Base-by-base conservation (phyloP, 1,140 invertebrate genomes). In the Papilio dardanus region DNA sequence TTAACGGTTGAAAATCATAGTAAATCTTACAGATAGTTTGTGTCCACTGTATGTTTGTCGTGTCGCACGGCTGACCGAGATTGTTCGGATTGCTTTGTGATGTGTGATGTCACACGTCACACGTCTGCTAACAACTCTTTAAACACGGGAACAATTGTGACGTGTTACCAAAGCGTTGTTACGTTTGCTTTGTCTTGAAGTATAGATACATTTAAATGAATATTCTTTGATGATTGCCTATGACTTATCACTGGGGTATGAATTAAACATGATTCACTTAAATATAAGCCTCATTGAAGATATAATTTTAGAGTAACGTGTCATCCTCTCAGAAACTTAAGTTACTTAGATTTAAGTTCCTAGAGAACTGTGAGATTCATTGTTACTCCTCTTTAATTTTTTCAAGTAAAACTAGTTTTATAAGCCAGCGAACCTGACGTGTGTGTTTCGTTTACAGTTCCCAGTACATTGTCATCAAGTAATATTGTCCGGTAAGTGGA, bases 1-100 rank as follows among this genome's bases (percentile, higher is more conserved):
- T 19, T 46, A 46, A 46, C 16, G 14, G 40, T 42, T 37, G 16
- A 46, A 46, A 46, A 46, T 19, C 42, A 19, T 7, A 46, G 16
- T n/a, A 19, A 46, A 46, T 12, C 40, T 16, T 16, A 46, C 16
- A n/a, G 16, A 46, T 46, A 46, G 42, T 46, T 46, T 46, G n/a
- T 46, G 42, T 46, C 42, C n/a, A 46, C 19, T 46, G 16, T 19
- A 16, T 19, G 42, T 46, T 46, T 46, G 42, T 46, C n/a, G n/a
- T 46, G n/a, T 46, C 42, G n/a, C 42, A 46, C n/a, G 16, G 42
- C n/a, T 46, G 42, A 46, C 42, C 42, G 42, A 46, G 42, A 46
- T 6, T n/a, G 35, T 16, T 14, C 16, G 40, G 42, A 19, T 46
- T 46, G n/a, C 16, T 46, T 46, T 46, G 42, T 46, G 40, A 16